Conservation (phyloP, 1,140 invertebrate species). For the Maniola jurtina region DNA sequence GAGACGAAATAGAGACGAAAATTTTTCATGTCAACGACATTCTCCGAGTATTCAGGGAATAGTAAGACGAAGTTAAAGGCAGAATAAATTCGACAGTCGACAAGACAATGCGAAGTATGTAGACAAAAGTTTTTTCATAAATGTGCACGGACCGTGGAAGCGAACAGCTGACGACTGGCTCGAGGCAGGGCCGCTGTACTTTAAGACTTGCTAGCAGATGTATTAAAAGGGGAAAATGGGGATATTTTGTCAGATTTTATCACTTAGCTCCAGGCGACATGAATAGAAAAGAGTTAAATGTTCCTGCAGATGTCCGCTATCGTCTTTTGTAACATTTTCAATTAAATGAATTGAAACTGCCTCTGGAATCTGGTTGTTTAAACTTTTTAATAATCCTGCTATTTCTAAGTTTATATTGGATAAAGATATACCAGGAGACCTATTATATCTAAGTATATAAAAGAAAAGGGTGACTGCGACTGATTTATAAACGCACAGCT, state of each 20-base stretch:
- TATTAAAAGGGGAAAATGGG: constrained; percentile 70
- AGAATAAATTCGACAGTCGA: constrained; percentile 60
- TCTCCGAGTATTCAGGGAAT: constrained; percentile 30
- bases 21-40: constrained; percentile 8
- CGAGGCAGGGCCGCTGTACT: constrained; percentile 45
- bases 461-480: no score
- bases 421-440: no score
- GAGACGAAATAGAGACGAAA: constrained; percentile 5
- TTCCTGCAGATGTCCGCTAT: constrained; percentile 38
- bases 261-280: constrained; percentile 55
- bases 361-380: constrained; percentile 6
- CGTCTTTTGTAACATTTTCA: constrained; percentile 34
- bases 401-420: no score
- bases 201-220: constrained; percentile 66
- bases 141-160: constrained; percentile 56
- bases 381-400: neutral
- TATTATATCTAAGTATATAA: no score
- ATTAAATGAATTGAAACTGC: constrained; percentile 26
- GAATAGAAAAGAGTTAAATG: constrained; percentile 58
- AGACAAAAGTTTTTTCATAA: constrained; percentile 76
- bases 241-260: constrained; percentile 70
- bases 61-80: constrained; percentile 47
- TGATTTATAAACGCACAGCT: no score
- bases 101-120: constrained; percentile 66
- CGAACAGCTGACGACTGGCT: constrained; percentile 66